Evolutionary conservation across 1,140 invertebrate species (phyloP), one percentile per base, ranked within the genome.

Genomic region (Neelides sp.): DNA sequence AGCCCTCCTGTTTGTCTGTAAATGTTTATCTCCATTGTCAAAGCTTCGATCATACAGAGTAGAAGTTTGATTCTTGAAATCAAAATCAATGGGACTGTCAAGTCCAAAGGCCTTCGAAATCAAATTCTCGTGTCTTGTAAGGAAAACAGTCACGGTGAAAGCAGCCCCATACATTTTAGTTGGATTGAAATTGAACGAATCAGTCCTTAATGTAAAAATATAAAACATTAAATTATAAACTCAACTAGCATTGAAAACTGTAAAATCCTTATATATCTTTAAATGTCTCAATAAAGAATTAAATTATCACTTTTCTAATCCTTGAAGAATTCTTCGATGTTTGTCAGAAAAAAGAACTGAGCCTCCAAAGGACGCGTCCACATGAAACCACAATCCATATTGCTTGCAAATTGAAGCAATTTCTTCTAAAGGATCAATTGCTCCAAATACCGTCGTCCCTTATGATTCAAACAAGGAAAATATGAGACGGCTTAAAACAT

Each of bases 401-500:
- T 52, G 3, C 15, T 26, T 26, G 30, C 41, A 44, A 17, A 52
- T 15, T 27, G 4, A 20, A 2, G 40, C 34, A 19, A 52, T 52
- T 17, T 28, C 30, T 4, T 39, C 23, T 3, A 45, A n/a, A 19
- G 41, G 32, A 30, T 52, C 50, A 28, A 45, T 45, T 2, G 50
- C 39, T 19, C 50, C 50, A 19, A 34, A 45, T 19, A 52, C 30
- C 1, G 41, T 52, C 2, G 50, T 50, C 13, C 47, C 47, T 39
- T 27, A 27, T 30, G n/a, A n/a, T 4, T 8, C 12, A 23, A 27
- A 7, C 13, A 28, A 13, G 7, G 20, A 17, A 28, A 8, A 39
- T 8, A 7, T 39, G 36, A 39, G 36, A 8, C n/a, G n/a, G n/a
- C n/a, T 32, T 32, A n/a, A 5, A 8, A 8, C 28, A 32, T 32